Conservation (phyloP, 23 tunicate genomes). For the Halocynthia roretzi region DNA sequence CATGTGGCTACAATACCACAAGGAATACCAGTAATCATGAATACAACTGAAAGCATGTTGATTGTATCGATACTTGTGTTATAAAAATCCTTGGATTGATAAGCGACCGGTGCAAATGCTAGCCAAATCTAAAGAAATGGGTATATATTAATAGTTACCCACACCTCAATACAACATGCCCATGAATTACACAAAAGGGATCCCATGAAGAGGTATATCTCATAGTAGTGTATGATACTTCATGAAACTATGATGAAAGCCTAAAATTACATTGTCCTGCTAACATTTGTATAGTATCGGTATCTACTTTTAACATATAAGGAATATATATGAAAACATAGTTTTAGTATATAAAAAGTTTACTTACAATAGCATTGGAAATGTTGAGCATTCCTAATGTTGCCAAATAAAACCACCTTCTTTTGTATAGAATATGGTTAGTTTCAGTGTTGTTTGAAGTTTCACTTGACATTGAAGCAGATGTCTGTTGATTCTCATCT, state of each 20-base stretch:
- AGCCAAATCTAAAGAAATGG: slow-evolving; percentile 44
- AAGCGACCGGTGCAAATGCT: slow-evolving; percentile 90
- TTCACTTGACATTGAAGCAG: too few relatives aligned
- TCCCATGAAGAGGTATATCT: not conserved
- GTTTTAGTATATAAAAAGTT: not conserved
- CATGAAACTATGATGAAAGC: too few relatives aligned
- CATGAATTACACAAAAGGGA: not conserved
- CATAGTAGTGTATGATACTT: too few relatives aligned
- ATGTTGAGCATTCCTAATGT: slow-evolving; percentile 59
- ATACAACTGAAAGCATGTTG: slow-evolving; percentile 64
- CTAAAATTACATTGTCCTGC: too few relatives aligned
- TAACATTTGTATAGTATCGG: not conserved
- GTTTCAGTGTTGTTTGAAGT: too few relatives aligned
- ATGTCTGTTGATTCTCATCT: too few relatives aligned
- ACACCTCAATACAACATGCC: not conserved
- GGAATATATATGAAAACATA: not conserved
- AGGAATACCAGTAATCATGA: slow-evolving; percentile 91
- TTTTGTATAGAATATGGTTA: slow-evolving; percentile 8
- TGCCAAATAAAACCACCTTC: slow-evolving; percentile 67
- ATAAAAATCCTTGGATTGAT: slow-evolving; percentile 58
- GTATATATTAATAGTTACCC: not conserved
- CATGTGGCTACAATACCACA: slow-evolving; percentile 88
- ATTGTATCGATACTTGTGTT: slow-evolving; percentile 34
- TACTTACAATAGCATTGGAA: slow-evolving; percentile 73
- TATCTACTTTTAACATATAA: not conserved